Base-by-base conservation (phyloP, 2,113 vertebrate species). In the Bos indicus region DNA sequence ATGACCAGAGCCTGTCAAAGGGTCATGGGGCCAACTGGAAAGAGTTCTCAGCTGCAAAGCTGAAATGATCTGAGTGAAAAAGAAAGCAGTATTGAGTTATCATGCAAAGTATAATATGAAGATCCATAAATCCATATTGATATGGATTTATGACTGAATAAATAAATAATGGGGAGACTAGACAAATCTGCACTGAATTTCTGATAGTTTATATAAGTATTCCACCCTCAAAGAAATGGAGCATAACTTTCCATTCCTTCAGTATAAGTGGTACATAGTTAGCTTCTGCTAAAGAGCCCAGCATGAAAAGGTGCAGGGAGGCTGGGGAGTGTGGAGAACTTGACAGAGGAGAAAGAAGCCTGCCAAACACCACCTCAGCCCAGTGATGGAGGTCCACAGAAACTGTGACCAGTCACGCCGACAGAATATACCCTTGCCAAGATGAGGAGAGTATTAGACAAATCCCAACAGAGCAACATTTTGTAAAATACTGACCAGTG, bases 301-400 rank as follows among this genome's bases (percentile, higher is more conserved):
- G 12, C 11, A 6, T 21, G 19, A 28, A 33, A 51, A 40, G 6
- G 36, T 2, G 0, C 46, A 4, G 3, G 3, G 23, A 12, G 40
- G 30, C 43, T 48, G 26, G 51, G 30, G 51, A 83, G 33, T 10
- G 52, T 1, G 7, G 48, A 48, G 57, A 43, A 43, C 15, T 51
- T 80, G 13, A 52, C 5, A 57, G 23, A 17, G 52, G 77, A 84
- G 52, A 86, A 84, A 89, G 51, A 74, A 94, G 74, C 64, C 67
- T 77, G 26, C 19, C 17, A 74, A 54, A 82, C 3, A 40, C n/a
- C 3, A 46, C 25, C 56, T 93, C 51, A 36, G 40, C n/a, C 74
- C 87, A 30, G 46, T 15, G n/a, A 64, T 25, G 25, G n/a, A 71
- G 19, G 40, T 28, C n/a, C 91, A 40, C 8, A 28, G 12, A 30